These are phyloP conservation scores for Tipula unca DNA, from an alignment of 2,888 invertebrate genomes.

Conservation along the genomic window DNA sequence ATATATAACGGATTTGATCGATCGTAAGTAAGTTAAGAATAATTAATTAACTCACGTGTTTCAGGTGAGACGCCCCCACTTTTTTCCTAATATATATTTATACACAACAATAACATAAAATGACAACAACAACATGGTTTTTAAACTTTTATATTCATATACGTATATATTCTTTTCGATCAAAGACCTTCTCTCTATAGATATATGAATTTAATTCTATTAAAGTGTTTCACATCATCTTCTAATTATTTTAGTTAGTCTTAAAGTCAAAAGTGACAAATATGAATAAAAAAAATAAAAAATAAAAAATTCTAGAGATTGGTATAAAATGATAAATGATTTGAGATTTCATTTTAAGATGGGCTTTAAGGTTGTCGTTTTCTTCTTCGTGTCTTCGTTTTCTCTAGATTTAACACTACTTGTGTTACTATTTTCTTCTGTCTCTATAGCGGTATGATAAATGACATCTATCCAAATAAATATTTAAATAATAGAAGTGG, in stretches of 20 bases:
- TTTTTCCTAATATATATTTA: not conserved
- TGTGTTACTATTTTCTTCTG: not conserved
- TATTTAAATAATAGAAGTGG: not conserved
- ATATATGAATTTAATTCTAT: not conserved
- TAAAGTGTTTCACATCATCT: constrained; percentile 14
- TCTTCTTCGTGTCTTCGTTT: not conserved
- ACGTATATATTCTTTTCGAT: not conserved
- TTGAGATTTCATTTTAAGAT: not conserved
- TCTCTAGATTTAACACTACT: not conserved
- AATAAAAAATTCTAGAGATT: constrained; percentile 1
- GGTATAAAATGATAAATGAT: not conserved
- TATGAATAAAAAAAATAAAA: not conserved
- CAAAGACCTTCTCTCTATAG: not conserved
- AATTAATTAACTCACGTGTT: not conserved
- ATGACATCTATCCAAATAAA: not conserved
- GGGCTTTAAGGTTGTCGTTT: not conserved
- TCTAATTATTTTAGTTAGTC: not conserved
- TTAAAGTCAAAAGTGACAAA: constrained; percentile 8
- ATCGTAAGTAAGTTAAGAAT: not conserved
- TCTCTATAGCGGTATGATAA: not conserved
- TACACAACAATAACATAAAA: not conserved
- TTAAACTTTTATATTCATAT: not conserved
- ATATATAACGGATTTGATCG: not conserved
- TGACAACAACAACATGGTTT: not conserved
- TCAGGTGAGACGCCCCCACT: not conserved